Evolutionary conservation across 1,140 invertebrate genomes (phyloP), one percentile per base, ranked within the genome.

Genomic region (Paralvinella palmiformis): DNA sequence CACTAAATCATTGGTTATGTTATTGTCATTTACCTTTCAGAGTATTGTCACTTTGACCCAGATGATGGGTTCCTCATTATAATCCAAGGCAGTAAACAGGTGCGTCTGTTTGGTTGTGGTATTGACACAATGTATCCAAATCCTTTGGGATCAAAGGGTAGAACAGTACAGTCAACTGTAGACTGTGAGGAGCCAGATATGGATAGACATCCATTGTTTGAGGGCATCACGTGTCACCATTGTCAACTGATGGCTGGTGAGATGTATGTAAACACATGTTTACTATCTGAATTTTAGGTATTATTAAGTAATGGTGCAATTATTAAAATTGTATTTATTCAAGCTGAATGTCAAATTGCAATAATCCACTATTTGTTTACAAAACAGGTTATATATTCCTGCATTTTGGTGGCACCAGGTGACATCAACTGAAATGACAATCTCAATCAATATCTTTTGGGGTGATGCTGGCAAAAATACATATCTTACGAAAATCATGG

Each of bases 381-480:
- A 35, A n/a, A 24, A 33, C 17, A 69, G 68, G 45, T 56, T 71
- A 32, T 71, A 67, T 37, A 67, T 71, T 58, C 69, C 69, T 31
- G 69, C 69, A 3, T 69, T 71, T 61, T 71, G 69, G 65, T 71
- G 69, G 69, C 69, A 71, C 48, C 69, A 71, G 50, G 63, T 71
- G 17, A 71, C 68, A 27, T 65, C 68, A 3, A 33, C 62, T 1
- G 69, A 71, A 24, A 64, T 60, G 17, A 62, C 62, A 22, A 71
- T 71, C 31, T 71, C 69, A 7, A 52, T 69, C 5, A 71, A 71
- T 58, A 69, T 65, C 17, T 71, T 71, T 48, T 71, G 66, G 67
- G 69, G 69, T 0, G 63, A 71, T 59, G 58, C 36, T 15, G 68
- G 69, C n/a, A 56, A 63, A 20, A 71, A 71, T 63, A 41, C 37